These are phyloP conservation scores for Steinernema hermaphroditum DNA, from an alignment of 2,888 invertebrate genomes.

Conservation along the genomic window DNA sequence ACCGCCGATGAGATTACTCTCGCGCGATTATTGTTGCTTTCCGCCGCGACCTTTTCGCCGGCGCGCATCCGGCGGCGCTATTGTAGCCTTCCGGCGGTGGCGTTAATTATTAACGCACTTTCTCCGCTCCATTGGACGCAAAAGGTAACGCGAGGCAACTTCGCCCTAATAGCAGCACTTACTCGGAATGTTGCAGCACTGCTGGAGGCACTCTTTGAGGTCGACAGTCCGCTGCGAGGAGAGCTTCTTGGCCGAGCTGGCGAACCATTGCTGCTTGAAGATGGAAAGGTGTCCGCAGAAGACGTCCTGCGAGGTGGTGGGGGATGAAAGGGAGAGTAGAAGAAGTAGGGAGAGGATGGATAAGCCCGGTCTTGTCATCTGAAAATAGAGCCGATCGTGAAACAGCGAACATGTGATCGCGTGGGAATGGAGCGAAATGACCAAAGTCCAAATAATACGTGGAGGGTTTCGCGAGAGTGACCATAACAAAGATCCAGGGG, in stretches of 20 bases:
- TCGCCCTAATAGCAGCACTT: slow-evolving; percentile 35
- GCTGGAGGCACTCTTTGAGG: slow-evolving; percentile 56
- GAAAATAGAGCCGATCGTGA: no score
- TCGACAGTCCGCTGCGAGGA: slow-evolving; percentile 51
- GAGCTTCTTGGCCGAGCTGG: slow-evolving; percentile 46
- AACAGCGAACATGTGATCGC: no score
- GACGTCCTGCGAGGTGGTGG: slow-evolving; percentile 42
- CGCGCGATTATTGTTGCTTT: not conserved
- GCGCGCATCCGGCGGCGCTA: slow-evolving; percentile 10
- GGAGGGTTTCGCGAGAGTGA: no score
- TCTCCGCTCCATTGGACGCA: not conserved
- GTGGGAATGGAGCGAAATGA: no score
- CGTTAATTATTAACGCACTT: slow-evolving; percentile 10
- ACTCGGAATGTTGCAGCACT: slow-evolving; percentile 58
- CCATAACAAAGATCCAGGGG: no score
- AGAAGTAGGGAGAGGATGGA: not conserved
- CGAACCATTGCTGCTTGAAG: slow-evolving; percentile 57
- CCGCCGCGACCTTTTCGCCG: slow-evolving; percentile 18
- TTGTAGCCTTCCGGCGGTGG: not conserved
- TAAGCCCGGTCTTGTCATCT: no score
- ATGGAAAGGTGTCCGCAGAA: slow-evolving; percentile 57
- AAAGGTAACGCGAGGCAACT: not conserved
- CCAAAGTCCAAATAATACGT: no score
- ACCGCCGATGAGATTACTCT: not conserved
- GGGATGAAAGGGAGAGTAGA: not conserved